phyloP scores from a whole-genome alignment of 2,797 vertebrate genomes.

The Fistularia tabacaria region DNA sequence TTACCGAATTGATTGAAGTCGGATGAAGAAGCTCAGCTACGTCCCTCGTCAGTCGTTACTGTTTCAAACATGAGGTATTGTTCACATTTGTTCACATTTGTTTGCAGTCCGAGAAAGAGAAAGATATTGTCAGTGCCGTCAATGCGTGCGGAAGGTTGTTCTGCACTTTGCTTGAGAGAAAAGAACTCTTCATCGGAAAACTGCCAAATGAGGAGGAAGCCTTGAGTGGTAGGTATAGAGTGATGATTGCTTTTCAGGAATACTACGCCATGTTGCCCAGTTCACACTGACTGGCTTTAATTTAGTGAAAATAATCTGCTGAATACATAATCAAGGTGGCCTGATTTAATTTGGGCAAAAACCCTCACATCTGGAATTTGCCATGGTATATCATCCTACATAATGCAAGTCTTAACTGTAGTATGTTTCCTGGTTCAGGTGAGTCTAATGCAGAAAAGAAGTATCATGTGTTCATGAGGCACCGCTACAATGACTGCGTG shows the following conservation, averaged over 20 bases:
- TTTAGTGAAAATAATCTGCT: no score
- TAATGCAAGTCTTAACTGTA: no score
- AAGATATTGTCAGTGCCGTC: conserved; percentile 65
- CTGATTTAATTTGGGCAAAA: no score
- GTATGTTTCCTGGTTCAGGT: conserved; percentile 49
- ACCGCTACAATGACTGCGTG: conserved; percentile 85
- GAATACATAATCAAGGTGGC: no score
- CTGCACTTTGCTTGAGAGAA: conserved; percentile 75
- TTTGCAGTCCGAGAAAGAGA: conserved; percentile 76
- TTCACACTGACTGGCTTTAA: no score
- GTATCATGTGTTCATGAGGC: conserved; percentile 87
- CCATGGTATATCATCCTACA: no score
- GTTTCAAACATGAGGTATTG: not conserved
- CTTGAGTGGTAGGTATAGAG: conserved; percentile 66
- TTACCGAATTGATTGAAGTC: no score
- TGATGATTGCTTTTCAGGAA: no score
- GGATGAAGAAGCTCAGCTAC: no score
- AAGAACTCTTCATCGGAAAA: conserved; percentile 81
- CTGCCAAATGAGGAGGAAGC: conserved; percentile 79
- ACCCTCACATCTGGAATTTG: no score
- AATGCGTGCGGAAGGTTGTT: conserved; percentile 80
- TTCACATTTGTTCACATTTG: not conserved
- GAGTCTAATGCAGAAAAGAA: conserved; percentile 74
- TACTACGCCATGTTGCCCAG: no score
- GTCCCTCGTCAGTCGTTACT: no score